Base-by-base conservation (phyloP, 2,113 vertebrate species). In the Callopanchax toddi region DNA sequence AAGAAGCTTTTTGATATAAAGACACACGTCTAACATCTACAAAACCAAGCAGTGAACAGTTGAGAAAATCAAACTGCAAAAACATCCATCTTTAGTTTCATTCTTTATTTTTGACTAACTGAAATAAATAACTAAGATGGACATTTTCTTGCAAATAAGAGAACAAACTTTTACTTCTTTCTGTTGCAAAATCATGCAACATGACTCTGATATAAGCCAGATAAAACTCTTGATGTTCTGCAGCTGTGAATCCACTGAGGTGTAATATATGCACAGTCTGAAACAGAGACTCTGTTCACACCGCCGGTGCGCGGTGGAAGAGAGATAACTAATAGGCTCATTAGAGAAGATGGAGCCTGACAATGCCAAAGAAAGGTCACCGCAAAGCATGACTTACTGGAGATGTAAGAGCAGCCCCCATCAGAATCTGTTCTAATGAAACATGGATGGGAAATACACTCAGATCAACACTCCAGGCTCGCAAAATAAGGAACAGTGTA, bases 351-450 rank as follows among this genome's bases (percentile, higher is more conserved):
- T 56, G 56, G 76, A 85, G 82, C 76, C 84, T 70, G 81, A 77
- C 81, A 78, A 73, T 75, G 75, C 50, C 74, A 76, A 74, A 74
- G 53, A 90, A 84, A 90, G 79, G 80, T 81, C 89, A 93, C 87
- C 17, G 81, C 88, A 90, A 87, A 76, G 67, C 82, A 76, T 43
- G 73, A 98, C 95, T 98, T 98, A 98, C 95, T 94, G 95, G 91
- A 74, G 85, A 80, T 85, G n/a, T 89, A 84, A 88, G 89, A 92
- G 88, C 58, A 72, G 90, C 92, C 88, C 92, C 93, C 87, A 90
- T 92, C 91, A 90, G 91, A 93, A 91, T 89, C 94, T 88, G 91
- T 91, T 94, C 95, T 96, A 94, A 92, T 94, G 93, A 91, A 93
- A 95, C 72, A 92, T 91, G 91, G 88, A 92, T 79, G 92, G 90